Evolutionary conservation across 2,113 vertebrate species (phyloP), one percentile per base, ranked within the genome.

Genomic region (Colossoma macropomum): DNA sequence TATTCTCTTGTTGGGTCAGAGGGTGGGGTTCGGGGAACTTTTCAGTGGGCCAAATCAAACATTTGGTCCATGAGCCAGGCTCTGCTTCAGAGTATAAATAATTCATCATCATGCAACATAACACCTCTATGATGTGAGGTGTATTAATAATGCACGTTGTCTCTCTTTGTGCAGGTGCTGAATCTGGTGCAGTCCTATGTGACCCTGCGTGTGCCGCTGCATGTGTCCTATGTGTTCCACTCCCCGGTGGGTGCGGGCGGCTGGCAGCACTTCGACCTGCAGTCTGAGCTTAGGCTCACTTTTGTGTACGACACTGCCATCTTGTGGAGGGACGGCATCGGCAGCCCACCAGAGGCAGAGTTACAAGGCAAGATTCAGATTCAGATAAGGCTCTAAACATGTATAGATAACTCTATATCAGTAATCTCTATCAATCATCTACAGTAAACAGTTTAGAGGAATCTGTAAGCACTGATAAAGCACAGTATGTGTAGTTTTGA

Each of bases 221-320:
- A 95, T 0, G 95, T 97, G 10, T 96, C 96, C 0, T 97, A 97
- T 0, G 95, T 97, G 62, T 96, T 96, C 87, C 95, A 96, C 77
- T 96, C 96, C 0, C 95, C 96, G 0, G 95, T 93, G 28, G 95
- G 95, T 0, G 82, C 89, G 0, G 95, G 95, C 4, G 95, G 95
- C 59, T 97, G 96, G 96, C 95, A 96, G 87, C 96, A 96, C 86
- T 96, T 97, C 38, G 96, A 97, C 85, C 82, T 97, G 28, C 94
- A 95, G 82, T 96, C 96, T 0, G 96, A 96, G 89, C 95, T 97
- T 0, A 93, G 95, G 1, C 89, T 97, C 12, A 97, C 96, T 54
- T 97, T 97, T 0, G 95, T 96, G 86, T 97, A 97, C 23, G 96
- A 97, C 90, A 97, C 96, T 76, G 95, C 96, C 94, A 96, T 97